Percentiles rank a stretch among this genome's conserved stretches.
Conservation (phyloP, 2,888 invertebrate genomes). For the Eupithecia inturbata region DNA sequence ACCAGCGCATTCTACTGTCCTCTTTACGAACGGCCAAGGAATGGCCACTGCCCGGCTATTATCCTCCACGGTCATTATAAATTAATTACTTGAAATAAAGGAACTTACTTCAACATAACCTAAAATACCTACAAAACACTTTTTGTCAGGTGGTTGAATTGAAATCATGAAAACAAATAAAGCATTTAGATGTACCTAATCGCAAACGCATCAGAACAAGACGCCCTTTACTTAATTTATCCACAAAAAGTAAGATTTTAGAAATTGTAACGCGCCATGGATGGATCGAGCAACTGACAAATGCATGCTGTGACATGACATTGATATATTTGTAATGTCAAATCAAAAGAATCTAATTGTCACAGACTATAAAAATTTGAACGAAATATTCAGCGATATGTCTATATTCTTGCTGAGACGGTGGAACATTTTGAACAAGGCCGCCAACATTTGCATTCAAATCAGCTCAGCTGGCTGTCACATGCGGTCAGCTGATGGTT, state of each 20-base stretch:
- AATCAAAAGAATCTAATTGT: too few relatives aligned
- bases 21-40: slow-evolving; percentile 66
- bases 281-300: slow-evolving; percentile 44
- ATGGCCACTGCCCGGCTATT: slow-evolving; percentile 66
- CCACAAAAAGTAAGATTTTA: slow-evolving; percentile 45
- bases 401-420: not conserved
- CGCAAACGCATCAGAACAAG: slow-evolving; percentile 25
- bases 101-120: slow-evolving; percentile 75
- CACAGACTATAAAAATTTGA: not conserved
- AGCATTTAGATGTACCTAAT: slow-evolving; percentile 13
- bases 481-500: not conserved
- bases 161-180: slow-evolving; percentile 28
- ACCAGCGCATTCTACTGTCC: slow-evolving; percentile 81
- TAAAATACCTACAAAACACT: slow-evolving; percentile 55
- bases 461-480: not conserved
- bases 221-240: slow-evolving; percentile 22
- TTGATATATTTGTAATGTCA: not conserved
- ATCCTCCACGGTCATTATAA: slow-evolving; percentile 75
- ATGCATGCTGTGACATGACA: slow-evolving; percentile 4
- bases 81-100: slow-evolving; percentile 62
- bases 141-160: slow-evolving; percentile 29
- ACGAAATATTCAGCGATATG: not conserved
- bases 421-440: not conserved
- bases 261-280: slow-evolving; percentile 62
- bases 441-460: not conserved